A percentile compares a stretch with the other conserved stretches of the same genome.
Conservation (phyloP, 2,888 invertebrate species). For the Nycteola revayana region DNA sequence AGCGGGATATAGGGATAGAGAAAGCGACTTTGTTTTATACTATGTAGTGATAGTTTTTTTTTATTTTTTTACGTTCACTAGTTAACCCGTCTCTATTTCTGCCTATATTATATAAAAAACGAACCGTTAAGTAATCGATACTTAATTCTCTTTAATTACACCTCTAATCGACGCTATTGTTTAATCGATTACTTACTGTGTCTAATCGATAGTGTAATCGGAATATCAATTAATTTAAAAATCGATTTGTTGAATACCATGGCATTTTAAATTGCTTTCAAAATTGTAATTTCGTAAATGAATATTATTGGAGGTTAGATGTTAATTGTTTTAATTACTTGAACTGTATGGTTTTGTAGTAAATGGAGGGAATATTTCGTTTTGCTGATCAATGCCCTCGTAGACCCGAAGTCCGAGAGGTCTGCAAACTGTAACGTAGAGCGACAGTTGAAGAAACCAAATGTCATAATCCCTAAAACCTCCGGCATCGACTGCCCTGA, state of each 20-base stretch:
- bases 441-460: too few species aligned
- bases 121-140: slow-evolving; percentile 16
- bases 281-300: slow-evolving; percentile 24
- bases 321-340: slow-evolving; percentile 28
- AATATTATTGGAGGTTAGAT: slow-evolving; percentile 27
- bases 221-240: slow-evolving; percentile 21
- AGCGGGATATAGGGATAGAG: too few species aligned
- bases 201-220: slow-evolving; percentile 25
- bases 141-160: slow-evolving; percentile 5
- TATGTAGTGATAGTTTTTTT: too few species aligned
- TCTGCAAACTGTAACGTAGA: too few species aligned
- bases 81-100: slow-evolving; percentile 1
- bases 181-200: slow-evolving; percentile 8
- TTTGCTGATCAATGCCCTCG: too few species aligned
- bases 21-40: too few species aligned
- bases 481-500: too few species aligned
- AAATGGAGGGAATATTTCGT: too few species aligned
- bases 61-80: background rate
- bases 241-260: slow-evolving; percentile 24
- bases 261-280: slow-evolving; percentile 32
- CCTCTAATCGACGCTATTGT: background rate
- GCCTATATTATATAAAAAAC: slow-evolving; percentile 5
- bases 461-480: too few species aligned
- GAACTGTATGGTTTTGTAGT: slow-evolving; percentile 9
- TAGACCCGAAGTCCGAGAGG: too few species aligned